Conservation (phyloP, 1,140 invertebrate species). For the Ips nitidus region DNA sequence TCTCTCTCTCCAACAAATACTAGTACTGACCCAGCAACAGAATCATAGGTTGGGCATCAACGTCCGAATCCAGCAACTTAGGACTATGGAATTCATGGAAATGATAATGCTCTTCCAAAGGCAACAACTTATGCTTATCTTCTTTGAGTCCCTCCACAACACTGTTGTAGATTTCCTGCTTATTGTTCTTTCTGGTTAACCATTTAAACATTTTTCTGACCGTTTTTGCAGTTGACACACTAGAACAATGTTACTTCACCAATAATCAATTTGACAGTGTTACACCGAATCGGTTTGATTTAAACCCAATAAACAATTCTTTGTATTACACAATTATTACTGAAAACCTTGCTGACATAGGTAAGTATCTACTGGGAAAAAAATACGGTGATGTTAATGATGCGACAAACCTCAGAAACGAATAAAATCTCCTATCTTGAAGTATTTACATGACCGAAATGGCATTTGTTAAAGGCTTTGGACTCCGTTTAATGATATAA, state of each 20-base stretch:
- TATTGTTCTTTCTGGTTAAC: conserved; percentile 76
- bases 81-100: conserved; percentile 98
- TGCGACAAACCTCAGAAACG: too few species aligned
- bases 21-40: conserved; percentile 97
- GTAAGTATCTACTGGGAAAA: too few species aligned
- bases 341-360: too few species aligned
- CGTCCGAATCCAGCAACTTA: conserved; percentile 93
- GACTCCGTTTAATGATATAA: conserved; percentile 19
- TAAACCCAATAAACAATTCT: too few species aligned
- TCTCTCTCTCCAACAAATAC: conserved; percentile 91
- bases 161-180: conserved; percentile 86
- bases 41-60: conserved; percentile 99
- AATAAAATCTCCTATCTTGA: too few species aligned
- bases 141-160: conserved; percentile 88
- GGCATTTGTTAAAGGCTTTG: conserved; percentile 18
- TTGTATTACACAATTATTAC: too few species aligned
- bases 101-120: conserved; percentile 89
- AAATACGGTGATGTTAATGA: too few species aligned
- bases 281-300: too few species aligned
- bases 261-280: too few species aligned
- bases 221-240: too few species aligned
- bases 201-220: conserved; percentile 89
- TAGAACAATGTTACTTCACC: too few species aligned
- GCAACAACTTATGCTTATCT: conserved; percentile 88
- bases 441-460: too few species aligned